phyloP scores from a whole-genome alignment of 1,140 invertebrate genomes.

The Orius insidiosus region DNA sequence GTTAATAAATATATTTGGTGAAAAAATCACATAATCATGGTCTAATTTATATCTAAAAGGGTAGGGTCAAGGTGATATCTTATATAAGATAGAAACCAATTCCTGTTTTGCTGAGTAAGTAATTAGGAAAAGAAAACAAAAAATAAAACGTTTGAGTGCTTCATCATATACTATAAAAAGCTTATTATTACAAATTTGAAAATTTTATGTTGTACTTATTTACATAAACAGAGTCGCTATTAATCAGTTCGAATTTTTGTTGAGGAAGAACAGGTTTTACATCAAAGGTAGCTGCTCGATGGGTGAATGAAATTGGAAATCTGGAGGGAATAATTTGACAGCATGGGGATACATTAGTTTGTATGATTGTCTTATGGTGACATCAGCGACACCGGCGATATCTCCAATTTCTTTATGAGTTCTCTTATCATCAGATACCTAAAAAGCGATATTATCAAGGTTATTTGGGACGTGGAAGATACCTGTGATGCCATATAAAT shows the following conservation, averaged over 20 bases:
- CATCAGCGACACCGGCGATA: constrained; percentile 96
- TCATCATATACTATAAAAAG: too few species aligned
- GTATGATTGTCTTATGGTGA: constrained; percentile 95
- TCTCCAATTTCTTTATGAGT: constrained; percentile 98
- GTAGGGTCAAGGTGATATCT: not conserved
- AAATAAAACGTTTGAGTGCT: too few species aligned
- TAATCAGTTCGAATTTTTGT: too few species aligned
- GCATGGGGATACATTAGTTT: constrained; percentile 95
- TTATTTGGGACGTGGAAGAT: constrained; percentile 17
- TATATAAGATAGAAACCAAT: too few species aligned
- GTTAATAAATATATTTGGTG: too few species aligned
- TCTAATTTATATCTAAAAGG: not conserved
- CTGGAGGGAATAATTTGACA: constrained; percentile 79
- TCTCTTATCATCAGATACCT: constrained; percentile 87
- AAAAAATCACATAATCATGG: constrained; percentile 3
- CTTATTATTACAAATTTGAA: too few species aligned
- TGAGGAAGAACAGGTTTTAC: constrained; percentile 30
- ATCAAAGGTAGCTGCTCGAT: constrained; percentile 86
- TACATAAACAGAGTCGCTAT: too few species aligned
- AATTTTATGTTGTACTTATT: too few species aligned
- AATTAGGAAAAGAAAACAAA: too few species aligned
- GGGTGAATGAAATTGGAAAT: constrained; percentile 89
- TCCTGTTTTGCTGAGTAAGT: too few species aligned
- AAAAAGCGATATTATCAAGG: constrained; percentile 20
- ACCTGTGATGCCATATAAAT: constrained; percentile 99